Base-by-base conservation (phyloP, 2,888 invertebrate species). In the Unio delphinus region DNA sequence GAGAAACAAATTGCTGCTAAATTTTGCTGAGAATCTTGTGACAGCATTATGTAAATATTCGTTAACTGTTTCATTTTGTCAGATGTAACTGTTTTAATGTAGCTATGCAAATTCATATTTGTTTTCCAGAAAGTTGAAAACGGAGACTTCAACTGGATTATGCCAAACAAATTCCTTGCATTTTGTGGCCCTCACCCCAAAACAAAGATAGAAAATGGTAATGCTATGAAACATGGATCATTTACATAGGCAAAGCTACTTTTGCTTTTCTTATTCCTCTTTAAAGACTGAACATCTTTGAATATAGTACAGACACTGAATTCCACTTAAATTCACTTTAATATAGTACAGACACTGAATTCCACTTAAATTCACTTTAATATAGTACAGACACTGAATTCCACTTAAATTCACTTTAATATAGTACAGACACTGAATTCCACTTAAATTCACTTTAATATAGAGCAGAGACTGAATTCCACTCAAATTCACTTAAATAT, bases 81-180 rank as follows among this genome's bases (percentile, higher is more conserved):
- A 57, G 54, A n/a, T 57, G 54, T 56, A 56, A 17, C 20, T 26
- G 55, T 64, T 23, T 55, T 17, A 11, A 64, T n/a, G 4, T 26
- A 55, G 26, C n/a, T 59, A 15, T 58, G 54, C 26, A 3, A 26
- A 59, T 23, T n/a, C 26, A 45, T 30, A 28, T 63, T 56, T 55
- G 23, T 65, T 72, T 85, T 85, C 56, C 87, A 95, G 94, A 94
- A 95, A 91, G 99, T 99, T 28, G 97, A 99, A 91, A 97, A 98
- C 90, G 99, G 99, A 54, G 99, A 99, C 89, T 93, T 99, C 68
- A 99, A 99, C 92, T 99, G 99, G 99, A 96, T 99, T 85, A 93
- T 99, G 58, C 99, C 99, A 11, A 95, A 94, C 76, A 99, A 99
- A 91, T 96, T 97, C 91, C 93, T 99, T 67, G 99, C 98, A 4